Evolutionary conservation across 2,797 vertebrate genomes (phyloP), one percentile per base, ranked within the genome.

Genomic region (Platalea minor): DNA sequence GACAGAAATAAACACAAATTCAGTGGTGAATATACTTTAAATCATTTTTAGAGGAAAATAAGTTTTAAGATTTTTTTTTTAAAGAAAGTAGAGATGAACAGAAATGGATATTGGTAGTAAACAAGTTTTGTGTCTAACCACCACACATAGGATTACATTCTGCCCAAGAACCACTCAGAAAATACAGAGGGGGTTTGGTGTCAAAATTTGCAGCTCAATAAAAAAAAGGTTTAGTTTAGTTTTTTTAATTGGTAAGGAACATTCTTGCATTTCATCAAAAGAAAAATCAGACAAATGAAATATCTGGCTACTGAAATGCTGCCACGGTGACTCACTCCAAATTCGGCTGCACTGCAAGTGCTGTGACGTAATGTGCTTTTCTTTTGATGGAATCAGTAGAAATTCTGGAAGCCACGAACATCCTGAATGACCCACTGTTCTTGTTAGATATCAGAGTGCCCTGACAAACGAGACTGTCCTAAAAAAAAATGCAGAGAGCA

Each of bases 341-440:
- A 78, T 74, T 85, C 20, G 8, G 43, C 88, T 82, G 56, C 57
- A 57, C 56, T 68, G 23, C 6, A 29, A 77, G 72, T 80, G 81
- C 75, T 94, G 51, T 91, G 75, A 96, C 89, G 95, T 88, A 92
- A 45, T 69, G 65, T 90, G 65, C 87, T 94, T 93, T 95, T 92
- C 75, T 94, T 96, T 41, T 57, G 86, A 95, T 80, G 70, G 82
- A 82, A 89, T 94, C 64, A 87, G 81, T 87, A 89, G 84, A 95
- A 87, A 93, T 95, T 94, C 78, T 68, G 86, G 75, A 93, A 91
- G n/a, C 88, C 84, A 91, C 0, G 1, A 83, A 92, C 84, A 95
- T 92, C 90, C 91, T 91, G 84, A 96, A 94, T 94, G 90, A 92
- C 84, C 91, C 81, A 89, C 80, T 97, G 93, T 87, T 96, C 81